phyloP scores from a whole-genome alignment of 2,888 invertebrate genomes.

The Mythimna loreyi region DNA sequence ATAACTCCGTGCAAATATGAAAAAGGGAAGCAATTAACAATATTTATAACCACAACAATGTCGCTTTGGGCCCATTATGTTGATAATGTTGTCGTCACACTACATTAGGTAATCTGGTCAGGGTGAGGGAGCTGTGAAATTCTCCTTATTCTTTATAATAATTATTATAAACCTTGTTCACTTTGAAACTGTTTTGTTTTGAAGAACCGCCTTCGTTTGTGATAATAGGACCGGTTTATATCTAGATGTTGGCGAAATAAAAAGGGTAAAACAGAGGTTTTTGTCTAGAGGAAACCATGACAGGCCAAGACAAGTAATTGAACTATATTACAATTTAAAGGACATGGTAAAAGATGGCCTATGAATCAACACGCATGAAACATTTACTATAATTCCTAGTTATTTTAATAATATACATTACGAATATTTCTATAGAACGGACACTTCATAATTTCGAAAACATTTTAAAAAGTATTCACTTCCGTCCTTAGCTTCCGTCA shows the following conservation, averaged over 20 bases:
- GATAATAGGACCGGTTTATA: slow-evolving; percentile 21
- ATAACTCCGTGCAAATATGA: not conserved
- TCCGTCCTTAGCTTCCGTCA: no score
- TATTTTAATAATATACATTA: no score
- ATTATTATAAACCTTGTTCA: slow-evolving; percentile 38
- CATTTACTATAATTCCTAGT: no score
- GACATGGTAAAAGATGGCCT: no score
- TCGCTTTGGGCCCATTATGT: slow-evolving; percentile 29
- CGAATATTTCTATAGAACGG: no score
- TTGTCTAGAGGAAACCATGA: not conserved
- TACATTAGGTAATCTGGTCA: slow-evolving; percentile 60
- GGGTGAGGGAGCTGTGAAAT: slow-evolving; percentile 50
- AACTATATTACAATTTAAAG: not conserved
- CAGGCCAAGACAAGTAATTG: not conserved
- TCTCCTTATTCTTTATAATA: slow-evolving; percentile 58
- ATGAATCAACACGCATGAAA: no score
- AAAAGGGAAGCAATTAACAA: slow-evolving; percentile 25
- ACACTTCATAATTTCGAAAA: no score
- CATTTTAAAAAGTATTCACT: no score
- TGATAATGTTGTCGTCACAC: slow-evolving; percentile 32
- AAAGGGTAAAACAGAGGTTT: not conserved
- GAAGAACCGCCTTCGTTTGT: slow-evolving; percentile 17
- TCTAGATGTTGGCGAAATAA: not conserved
- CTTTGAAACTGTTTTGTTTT: slow-evolving; percentile 43
- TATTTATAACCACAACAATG: slow-evolving; percentile 30